Evolutionary conservation across 2,888 invertebrate genomes (phyloP).

Genomic region (Cantharis flavilabris): DNA sequence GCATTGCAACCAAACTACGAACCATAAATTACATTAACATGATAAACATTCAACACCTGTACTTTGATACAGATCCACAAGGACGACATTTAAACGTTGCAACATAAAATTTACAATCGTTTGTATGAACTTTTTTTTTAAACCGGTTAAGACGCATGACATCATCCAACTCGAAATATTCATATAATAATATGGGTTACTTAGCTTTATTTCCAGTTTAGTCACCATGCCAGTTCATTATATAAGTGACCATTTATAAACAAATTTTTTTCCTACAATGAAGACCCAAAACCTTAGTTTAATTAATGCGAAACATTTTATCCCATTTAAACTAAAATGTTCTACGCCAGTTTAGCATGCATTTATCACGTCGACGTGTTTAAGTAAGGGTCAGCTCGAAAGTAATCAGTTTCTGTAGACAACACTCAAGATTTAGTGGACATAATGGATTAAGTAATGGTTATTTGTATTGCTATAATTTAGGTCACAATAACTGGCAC

Average conservation of each 20-base stretch:
- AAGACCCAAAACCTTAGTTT: neutral
- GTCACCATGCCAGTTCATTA: conserved; percentile 12
- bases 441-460: conserved; percentile 32
- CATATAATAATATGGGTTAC: conserved; percentile 5
- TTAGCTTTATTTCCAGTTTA: conserved; percentile 12
- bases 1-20: neutral
- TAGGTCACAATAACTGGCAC: conserved; percentile 7
- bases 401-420: conserved; percentile 43
- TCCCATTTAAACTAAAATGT: neutral
- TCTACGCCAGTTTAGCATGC: conserved; percentile 6
- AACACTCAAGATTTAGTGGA: conserved; percentile 36
- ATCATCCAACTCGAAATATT: neutral
- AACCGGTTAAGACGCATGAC: neutral
- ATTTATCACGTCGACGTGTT: conserved; percentile 19
- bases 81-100: neutral
- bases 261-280: neutral
- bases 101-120: neutral
- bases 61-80: neutral
- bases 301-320: neutral
- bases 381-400: conserved; percentile 45
- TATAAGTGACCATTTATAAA: conserved; percentile 7
- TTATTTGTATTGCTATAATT: conserved; percentile 11
- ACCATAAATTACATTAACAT: neutral
- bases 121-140: neutral
- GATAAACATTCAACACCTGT: neutral